A percentile compares a stretch with the other conserved stretches of the same genome.
Conservation (phyloP, 2,888 invertebrate species). For the Autographa gamma region DNA sequence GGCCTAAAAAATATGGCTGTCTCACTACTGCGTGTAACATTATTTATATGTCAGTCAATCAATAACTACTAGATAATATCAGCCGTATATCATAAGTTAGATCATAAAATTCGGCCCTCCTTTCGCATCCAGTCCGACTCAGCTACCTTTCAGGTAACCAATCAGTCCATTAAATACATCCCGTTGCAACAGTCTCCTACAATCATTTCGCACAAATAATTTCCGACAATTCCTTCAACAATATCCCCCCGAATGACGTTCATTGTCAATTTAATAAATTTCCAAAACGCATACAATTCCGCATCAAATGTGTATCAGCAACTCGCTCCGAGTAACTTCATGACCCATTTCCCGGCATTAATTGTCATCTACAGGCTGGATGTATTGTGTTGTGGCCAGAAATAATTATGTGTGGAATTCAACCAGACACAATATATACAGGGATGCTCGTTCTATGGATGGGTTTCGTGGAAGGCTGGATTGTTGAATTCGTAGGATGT, state of each 20-base stretch:
- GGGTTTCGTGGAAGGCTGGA: background rate
- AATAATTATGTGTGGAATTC: constrained; percentile 86
- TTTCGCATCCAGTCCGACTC: too few relatives aligned
- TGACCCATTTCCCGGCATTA: constrained; percentile 76
- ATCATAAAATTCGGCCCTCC: too few relatives aligned
- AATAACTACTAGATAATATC: too few relatives aligned
- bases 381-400: constrained; percentile 80
- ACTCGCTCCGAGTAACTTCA: constrained; percentile 34
- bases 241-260: background rate
- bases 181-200: too few relatives aligned
- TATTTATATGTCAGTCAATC: too few relatives aligned
- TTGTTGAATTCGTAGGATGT: background rate
- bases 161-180: too few relatives aligned
- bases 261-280: background rate
- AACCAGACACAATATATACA: constrained; percentile 73
- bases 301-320: background rate
- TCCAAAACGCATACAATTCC: constrained; percentile 1
- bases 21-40: too few relatives aligned
- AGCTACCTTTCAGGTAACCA: too few relatives aligned
- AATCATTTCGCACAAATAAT: background rate
- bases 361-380: constrained; percentile 78
- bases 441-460: constrained; percentile 23
- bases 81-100: too few relatives aligned
- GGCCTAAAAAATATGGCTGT: too few relatives aligned
- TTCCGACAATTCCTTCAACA: background rate